Conservation (phyloP, 2,888 invertebrate genomes). For the Cephonodes hylas region DNA sequence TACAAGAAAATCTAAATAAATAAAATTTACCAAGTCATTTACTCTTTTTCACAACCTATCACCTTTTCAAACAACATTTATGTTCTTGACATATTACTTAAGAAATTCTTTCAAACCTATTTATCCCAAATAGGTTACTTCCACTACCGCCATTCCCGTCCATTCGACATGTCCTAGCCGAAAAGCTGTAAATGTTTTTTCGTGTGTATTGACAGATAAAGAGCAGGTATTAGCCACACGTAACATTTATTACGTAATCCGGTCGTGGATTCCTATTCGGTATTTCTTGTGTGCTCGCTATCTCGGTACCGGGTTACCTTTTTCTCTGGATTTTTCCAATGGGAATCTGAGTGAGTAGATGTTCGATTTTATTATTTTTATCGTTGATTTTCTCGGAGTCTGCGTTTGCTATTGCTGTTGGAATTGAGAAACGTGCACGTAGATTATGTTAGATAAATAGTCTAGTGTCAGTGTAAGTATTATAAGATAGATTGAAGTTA, state of each 20-base stretch:
- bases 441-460: no score
- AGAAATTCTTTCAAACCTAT: no score
- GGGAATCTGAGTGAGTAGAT: not conserved
- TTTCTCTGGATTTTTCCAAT: slow-evolving; percentile 2
- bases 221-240: slow-evolving; percentile 1
- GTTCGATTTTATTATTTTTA: no score
- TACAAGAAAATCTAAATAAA: no score
- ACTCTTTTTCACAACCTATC: not conserved
- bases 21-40: not conserved
- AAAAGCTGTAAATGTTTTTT: not conserved
- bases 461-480: no score
- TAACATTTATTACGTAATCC: slow-evolving; percentile 12
- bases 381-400: no score
- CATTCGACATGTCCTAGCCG: not conserved
- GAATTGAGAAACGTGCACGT: no score
- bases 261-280: slow-evolving; percentile 2
- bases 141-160: not conserved
- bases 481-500: no score
- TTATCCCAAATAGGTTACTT: not conserved
- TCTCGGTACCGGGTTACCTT: not conserved
- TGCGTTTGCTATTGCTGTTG: no score
- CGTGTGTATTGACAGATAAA: slow-evolving; percentile 3
- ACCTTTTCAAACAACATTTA: not conserved
- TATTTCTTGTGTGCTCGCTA: not conserved
- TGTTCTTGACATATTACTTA: not conserved